Base-by-base conservation (phyloP, 2,797 vertebrate genomes). In the Naso thynnoides region DNA sequence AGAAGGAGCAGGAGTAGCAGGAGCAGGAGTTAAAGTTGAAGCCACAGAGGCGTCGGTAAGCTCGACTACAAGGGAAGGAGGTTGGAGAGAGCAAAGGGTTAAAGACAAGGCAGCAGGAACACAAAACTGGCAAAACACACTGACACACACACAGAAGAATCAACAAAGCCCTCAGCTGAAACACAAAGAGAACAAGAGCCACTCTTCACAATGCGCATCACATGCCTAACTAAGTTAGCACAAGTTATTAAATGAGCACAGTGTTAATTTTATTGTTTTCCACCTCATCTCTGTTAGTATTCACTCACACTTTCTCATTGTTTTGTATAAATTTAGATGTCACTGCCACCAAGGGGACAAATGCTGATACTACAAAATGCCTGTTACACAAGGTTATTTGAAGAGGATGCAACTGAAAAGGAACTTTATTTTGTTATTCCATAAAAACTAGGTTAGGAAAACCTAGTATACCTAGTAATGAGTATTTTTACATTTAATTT, bases 21-120 rank as follows among this genome's bases (percentile, higher is more conserved):
- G n/a, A n/a, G n/a, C n/a, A 75, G 87, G 90, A 87, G 90, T 53
- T 53, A 95, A 58, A 74, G 94, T 94, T 83, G 94, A 91, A 91
- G 94, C 82, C 87, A 93, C 70, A 73, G 90, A 76, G 80, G 70
- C 79, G 29, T 94, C 92, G 73, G 92, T 94, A 81, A 90, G 81
- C 61, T 94, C 84, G 31, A 93, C 93, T 92, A 92, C 94, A 96
- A 92, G 82, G 90, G 89, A n/a, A 94, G 78, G 86, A 86, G 86
- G 76, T 21, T 61, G 86, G 64, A 95, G 79, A 96, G 88, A 94
- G 81, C 77, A 94, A 45, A 94, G 75, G 85, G 90, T 94, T 93
- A 93, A 88, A 84, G 59, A 84, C 71, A 86, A 41, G 79, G 50
- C 50, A 86, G 75, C 42, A 90, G 68, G 59, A 72, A 72, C 48